Evolutionary conservation across 2,113 vertebrate species (phyloP).

Genomic region (Hippocampus zosterae): DNA sequence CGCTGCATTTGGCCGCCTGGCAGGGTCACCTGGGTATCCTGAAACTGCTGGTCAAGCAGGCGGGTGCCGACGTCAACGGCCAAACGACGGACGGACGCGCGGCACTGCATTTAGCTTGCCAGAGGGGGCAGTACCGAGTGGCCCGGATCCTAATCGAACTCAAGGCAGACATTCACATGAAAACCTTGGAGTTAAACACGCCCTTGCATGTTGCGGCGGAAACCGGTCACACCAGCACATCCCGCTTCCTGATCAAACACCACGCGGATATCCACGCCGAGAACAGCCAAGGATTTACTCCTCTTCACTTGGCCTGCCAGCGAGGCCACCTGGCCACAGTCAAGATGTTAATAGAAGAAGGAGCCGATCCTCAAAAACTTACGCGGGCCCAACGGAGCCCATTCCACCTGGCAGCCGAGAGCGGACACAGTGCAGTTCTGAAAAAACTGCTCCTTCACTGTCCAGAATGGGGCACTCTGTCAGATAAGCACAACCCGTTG

Average conservation of each 20-base stretch:
- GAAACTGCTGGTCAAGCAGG: constrained; percentile 88
- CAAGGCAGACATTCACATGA: constrained; percentile 70
- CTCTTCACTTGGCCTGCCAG: constrained; percentile 84
- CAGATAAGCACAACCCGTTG: constrained; percentile 73
- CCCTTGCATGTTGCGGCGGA: constrained; percentile 87
- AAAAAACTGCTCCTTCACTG: constrained; percentile 77
- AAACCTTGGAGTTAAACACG: constrained; percentile 65
- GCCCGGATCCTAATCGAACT: constrained; percentile 89
- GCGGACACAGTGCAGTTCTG: constrained; percentile 78
- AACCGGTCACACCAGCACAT: constrained; percentile 92
- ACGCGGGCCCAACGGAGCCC: constrained; percentile 71
- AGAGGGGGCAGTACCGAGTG: constrained; percentile 90
- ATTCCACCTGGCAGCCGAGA: constrained; percentile 80
- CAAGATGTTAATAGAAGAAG: constrained; percentile 82
- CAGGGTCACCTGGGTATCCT: constrained; percentile 90
- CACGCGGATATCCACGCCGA: constrained; percentile 68
- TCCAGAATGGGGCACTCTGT: constrained; percentile 55
- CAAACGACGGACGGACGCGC: constrained; percentile 86
- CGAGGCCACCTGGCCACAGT: constrained; percentile 81
- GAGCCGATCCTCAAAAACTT: constrained; percentile 63
- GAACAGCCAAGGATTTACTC: constrained; percentile 75
- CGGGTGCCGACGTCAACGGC: constrained; percentile 74
- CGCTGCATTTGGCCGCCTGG: constrained; percentile 90
- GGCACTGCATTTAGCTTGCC: constrained; percentile 87
- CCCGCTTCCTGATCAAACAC: constrained; percentile 86